Evolutionary conservation across 2,888 invertebrate genomes (phyloP).

Genomic region (Harmothoe impar): DNA sequence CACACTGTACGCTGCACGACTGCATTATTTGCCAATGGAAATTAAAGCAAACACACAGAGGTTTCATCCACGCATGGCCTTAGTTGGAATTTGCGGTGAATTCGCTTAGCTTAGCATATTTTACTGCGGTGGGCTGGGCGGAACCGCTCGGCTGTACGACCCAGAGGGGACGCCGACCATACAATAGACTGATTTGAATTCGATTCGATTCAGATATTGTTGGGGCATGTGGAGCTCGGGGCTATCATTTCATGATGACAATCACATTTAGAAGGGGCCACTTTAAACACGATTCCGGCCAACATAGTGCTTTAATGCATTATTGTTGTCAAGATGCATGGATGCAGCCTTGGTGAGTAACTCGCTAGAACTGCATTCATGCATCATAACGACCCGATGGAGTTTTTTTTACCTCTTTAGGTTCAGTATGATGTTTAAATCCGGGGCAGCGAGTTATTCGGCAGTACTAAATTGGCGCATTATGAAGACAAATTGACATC

Average conservation of each 20-base stretch:
- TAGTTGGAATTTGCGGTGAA: background rate
- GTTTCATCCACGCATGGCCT: background rate
- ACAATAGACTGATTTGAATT: background rate
- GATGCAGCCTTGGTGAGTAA: no score
- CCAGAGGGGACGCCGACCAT: background rate
- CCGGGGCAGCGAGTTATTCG: no score
- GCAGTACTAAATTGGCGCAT: no score
- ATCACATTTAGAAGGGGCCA: background rate
- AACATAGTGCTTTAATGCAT: no score
- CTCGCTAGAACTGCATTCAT: no score
- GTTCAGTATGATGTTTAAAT: no score
- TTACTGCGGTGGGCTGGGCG: background rate
- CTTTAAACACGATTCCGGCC: no score
- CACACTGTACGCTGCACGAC: background rate
- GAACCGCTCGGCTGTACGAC: background rate
- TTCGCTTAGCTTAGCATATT: slow-evolving; percentile 14
- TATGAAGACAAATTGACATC: no score
- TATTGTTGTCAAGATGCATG: no score
- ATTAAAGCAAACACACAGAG: background rate
- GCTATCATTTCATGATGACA: slow-evolving; percentile 15
- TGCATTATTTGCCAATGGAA: background rate
- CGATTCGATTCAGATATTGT: background rate
- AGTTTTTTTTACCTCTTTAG: no score
- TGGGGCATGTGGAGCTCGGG: background rate
- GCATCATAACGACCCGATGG: no score